These are phyloP conservation scores for Drosophila leontia DNA, from an alignment of 1,140 invertebrate genomes.

Conservation along the genomic window DNA sequence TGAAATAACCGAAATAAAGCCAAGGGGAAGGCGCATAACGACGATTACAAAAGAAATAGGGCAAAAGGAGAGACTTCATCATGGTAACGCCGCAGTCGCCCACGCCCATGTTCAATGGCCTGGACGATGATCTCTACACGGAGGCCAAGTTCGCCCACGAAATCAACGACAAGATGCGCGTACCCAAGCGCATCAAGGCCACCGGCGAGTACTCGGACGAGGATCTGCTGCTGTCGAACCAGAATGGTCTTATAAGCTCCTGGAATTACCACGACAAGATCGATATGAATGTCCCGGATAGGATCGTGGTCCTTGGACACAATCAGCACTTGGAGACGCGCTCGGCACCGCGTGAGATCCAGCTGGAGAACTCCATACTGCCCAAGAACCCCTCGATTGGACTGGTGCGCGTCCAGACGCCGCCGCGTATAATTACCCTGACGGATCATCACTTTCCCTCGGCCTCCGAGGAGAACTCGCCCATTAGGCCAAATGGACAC, in stretches of 20 bases:
- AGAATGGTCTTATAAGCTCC: slow-evolving; percentile 86
- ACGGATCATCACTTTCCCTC: slow-evolving; percentile 92
- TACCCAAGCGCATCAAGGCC: slow-evolving; percentile 91
- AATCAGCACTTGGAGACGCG: slow-evolving; percentile 93
- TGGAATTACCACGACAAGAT: slow-evolving; percentile 91
- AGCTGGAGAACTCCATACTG: slow-evolving; percentile 92
- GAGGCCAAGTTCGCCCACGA: slow-evolving; percentile 90
- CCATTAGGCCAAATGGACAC: slow-evolving; percentile 57
- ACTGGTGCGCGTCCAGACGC: slow-evolving; percentile 91
- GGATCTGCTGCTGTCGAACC: slow-evolving; percentile 86
- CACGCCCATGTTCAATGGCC: slow-evolving; percentile 86
- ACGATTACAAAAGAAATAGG: slow-evolving; percentile 15
- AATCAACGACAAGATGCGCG: slow-evolving; percentile 91
- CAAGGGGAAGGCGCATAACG: slow-evolving; percentile 15
- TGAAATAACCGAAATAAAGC: not conserved
- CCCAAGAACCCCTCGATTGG: slow-evolving; percentile 89
- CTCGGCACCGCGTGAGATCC: slow-evolving; percentile 92
- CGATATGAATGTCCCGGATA: slow-evolving; percentile 95
- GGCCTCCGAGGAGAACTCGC: slow-evolving; percentile 87
- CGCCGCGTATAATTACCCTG: slow-evolving; percentile 92
- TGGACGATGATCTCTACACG: slow-evolving; percentile 88
- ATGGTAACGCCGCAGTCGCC: slow-evolving; percentile 88
- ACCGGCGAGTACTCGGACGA: slow-evolving; percentile 88
- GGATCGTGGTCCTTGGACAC: slow-evolving; percentile 94
- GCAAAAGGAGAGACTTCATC: slow-evolving; percentile 16